Conservation (phyloP, 2,888 invertebrate species). For the Pyrgus malvae region DNA sequence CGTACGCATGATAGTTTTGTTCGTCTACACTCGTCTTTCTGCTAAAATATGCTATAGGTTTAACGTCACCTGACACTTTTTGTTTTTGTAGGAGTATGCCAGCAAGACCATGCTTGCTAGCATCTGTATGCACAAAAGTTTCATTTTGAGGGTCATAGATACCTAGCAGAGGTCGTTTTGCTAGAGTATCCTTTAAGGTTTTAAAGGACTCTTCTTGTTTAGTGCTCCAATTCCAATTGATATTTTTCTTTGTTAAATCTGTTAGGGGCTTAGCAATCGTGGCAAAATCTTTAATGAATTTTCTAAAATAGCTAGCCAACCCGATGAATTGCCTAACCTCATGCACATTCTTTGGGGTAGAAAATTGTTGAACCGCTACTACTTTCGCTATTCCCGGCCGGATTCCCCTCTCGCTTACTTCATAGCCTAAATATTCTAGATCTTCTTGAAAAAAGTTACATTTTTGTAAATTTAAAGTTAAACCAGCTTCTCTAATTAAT, state of each 20-base stretch:
- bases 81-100: slow-evolving; percentile 31
- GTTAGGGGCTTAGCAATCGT: slow-evolving; percentile 37
- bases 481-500: background rate
- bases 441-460: slow-evolving; percentile 2
- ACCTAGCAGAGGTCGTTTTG: background rate
- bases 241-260: slow-evolving; percentile 36
- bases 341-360: slow-evolving; percentile 31
- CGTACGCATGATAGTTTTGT: slow-evolving; percentile 44
- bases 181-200: background rate
- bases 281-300: slow-evolving; percentile 41
- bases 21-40: slow-evolving; percentile 37
- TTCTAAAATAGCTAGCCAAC: slow-evolving; percentile 40
- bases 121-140: background rate
- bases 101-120: background rate
- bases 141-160: background rate
- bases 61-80: slow-evolving; percentile 21
- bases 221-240: slow-evolving; percentile 23
- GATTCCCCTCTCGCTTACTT: background rate
- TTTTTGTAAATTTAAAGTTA: slow-evolving; percentile 11
- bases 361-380: background rate
- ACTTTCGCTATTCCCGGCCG: background rate
- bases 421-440: slow-evolving; percentile 5
- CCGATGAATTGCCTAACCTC: slow-evolving; percentile 41
- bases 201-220: background rate
- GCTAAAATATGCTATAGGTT: slow-evolving; percentile 42